Base-by-base conservation (phyloP, 2,888 invertebrate species). In the Pyrgus malvae region DNA sequence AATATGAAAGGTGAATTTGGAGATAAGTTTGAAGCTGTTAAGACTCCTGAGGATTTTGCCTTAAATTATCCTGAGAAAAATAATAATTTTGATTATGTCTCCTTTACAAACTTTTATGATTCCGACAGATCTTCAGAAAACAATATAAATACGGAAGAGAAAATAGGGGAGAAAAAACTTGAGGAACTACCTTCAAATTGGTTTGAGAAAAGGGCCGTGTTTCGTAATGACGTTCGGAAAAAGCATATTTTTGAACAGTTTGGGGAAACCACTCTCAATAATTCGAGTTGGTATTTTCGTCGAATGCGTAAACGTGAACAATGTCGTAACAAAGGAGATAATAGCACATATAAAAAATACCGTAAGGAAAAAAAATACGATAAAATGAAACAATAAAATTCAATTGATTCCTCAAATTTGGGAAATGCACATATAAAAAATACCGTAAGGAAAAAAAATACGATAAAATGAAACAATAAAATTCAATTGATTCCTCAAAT, bases 301-400 rank as follows among this genome's bases (percentile, higher is more conserved):
- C 82, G 90, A 19, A 86, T 90, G 90, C 79, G 82, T 48, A 78
- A 78, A 55, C 77, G 91, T 4, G 90, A 91, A 51, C 87, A 89
- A 53, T 86, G 87, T 54, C 82, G 90, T 41, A 71, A 78, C 3
- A 84, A 85, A 55, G 73, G 73, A 11, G 79, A 83, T 50, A 89
- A 86, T 59, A 78, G 72, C 58, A 86, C 80, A 9, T 67, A 77
- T 57, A 81, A 73, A 55, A 86, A 82, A 59, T 59, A 73, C 37
- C 67, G 72, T 3, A 87, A 84, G 62, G 76, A 70, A 2, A 79
- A 76, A 55, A 78, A 82, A 79, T 85, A 86, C 66, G 82, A 74
- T 58, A 88, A 87, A 72, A 79, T 70, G 61, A 88, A 84, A 60
- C 78, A 79, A 63, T 86, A 78, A 62, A 37, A n/a, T 29, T 9